Evolutionary conservation across 2,888 invertebrate genomes (phyloP), one percentile per base, ranked within the genome.

Genomic region (Neocrepidodera transversa): DNA sequence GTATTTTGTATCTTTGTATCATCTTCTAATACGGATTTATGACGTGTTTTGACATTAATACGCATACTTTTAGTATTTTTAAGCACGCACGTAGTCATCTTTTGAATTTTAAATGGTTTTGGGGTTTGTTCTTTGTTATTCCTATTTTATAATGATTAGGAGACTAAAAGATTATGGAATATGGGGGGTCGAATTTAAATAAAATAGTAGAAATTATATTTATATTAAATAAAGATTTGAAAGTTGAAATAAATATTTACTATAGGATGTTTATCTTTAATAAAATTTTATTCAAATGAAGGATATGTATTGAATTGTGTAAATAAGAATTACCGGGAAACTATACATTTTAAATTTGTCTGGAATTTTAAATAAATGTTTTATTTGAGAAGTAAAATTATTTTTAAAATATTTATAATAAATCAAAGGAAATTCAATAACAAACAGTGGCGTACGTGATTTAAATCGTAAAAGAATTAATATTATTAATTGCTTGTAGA

Each of bases 11-110:
- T 71, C 71, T 71, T 68, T 67, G 71, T 72, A 72, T 69, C 70
- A 71, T 71, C 73, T 71, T 73, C 72, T 77, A 78, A 77, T 78
- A 76, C 69, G 72, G 73, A 78, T 78, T 77, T 78, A 78, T 76
- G 67, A 73, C 71, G 60, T 77, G 76, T 76, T 78, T 73, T 76
- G 78, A 77, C 78, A 70, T 70, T 76, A 76, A 77, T 75, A 70
- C 72, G 43, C 60, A 70, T 68, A 71, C 73, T 74, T 73, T 73
- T 68, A 49, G 61, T 54, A 54, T 45, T 45, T 54, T 54, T 54
- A 54, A 54, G 54, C 54, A 54, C 54, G 54, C 54, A 54, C 54
- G 35, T 13, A 35, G 14, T 32, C 14, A 26, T 36, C 26, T 26
- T 45, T 45, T 36, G 45, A 23, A 45, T 45, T 18, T 11, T 13